Evolutionary conservation across 2,797 vertebrate species (phyloP).

Genomic region (Emydoidea blandingii): DNA sequence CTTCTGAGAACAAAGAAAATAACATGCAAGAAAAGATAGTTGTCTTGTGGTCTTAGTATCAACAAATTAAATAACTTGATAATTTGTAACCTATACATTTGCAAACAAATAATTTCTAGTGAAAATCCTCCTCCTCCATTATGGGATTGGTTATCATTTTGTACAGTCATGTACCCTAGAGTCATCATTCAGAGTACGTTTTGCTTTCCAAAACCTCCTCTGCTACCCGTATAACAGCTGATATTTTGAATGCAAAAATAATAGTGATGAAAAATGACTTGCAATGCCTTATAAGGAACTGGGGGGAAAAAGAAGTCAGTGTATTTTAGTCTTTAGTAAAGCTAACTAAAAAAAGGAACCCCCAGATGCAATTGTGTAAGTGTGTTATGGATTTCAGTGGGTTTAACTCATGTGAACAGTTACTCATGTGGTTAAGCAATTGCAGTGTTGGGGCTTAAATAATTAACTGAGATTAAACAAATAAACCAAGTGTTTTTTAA

Average conservation of each 20-base stretch:
- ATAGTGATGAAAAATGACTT: background rate
- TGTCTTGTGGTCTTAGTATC: accelerated
- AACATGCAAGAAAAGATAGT: background rate
- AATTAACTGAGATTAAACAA: background rate
- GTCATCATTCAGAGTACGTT: background rate
- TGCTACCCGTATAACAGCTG: background rate
- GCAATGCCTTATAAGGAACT: background rate
- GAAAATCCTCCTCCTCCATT: background rate
- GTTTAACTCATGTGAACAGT: background rate
- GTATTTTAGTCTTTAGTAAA: background rate
- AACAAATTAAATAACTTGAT: background rate
- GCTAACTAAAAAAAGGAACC: background rate
- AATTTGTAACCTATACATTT: accelerated
- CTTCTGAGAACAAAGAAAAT: background rate
- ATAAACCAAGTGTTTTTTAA: background rate
- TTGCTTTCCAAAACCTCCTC: background rate
- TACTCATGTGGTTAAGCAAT: accelerated
- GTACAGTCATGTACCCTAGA: background rate
- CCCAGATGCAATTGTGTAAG: accelerated
- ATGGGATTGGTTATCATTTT: background rate
- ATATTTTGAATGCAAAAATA: background rate
- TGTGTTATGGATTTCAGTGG: background rate
- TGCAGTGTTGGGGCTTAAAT: background rate
- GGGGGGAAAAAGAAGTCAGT: background rate
- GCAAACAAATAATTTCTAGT: background rate